These are phyloP conservation scores for Brachionus koreanus DNA, from an alignment of 1,140 invertebrate species.

Conservation along the genomic window DNA sequence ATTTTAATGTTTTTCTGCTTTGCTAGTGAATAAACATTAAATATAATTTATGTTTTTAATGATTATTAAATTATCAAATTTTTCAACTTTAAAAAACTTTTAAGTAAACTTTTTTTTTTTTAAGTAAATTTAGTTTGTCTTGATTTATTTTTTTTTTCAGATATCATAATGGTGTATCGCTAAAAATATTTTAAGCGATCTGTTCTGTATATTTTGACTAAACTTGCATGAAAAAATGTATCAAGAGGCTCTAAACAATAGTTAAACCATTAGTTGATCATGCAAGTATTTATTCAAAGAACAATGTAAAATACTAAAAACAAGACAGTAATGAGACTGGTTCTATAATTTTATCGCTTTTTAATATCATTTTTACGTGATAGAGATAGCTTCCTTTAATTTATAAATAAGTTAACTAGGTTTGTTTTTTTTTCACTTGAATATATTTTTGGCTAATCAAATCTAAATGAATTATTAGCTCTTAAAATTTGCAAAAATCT, in stretches of 20 bases:
- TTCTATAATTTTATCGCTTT: not conserved
- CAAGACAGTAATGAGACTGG: not conserved
- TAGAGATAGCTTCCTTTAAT: not conserved
- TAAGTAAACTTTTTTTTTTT: not conserved
- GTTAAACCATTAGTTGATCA: not conserved
- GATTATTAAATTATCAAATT: not conserved
- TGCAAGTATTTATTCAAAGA: not conserved
- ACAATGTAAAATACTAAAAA: not conserved
- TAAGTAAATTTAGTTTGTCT: not conserved
- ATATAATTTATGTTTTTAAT: not conserved
- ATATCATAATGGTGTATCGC: too few species aligned
- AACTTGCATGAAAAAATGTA: not conserved
- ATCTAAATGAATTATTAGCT: not conserved
- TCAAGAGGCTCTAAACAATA: not conserved
- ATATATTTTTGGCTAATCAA: not conserved
- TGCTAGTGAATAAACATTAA: not conserved
- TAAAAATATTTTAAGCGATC: too few species aligned
- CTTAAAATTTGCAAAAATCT: not conserved
- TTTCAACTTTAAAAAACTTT: not conserved
- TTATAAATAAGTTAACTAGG: not conserved
- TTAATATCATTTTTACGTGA: slow-evolving; percentile 19
- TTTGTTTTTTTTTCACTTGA: not conserved
- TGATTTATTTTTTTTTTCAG: not conserved
- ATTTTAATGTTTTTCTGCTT: not conserved
- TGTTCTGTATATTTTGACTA: not conserved